A percentile compares a stretch with the other conserved stretches of the same genome.
Conservation (phyloP, 2,888 invertebrate species). For the Andrena chrysosceles region DNA sequence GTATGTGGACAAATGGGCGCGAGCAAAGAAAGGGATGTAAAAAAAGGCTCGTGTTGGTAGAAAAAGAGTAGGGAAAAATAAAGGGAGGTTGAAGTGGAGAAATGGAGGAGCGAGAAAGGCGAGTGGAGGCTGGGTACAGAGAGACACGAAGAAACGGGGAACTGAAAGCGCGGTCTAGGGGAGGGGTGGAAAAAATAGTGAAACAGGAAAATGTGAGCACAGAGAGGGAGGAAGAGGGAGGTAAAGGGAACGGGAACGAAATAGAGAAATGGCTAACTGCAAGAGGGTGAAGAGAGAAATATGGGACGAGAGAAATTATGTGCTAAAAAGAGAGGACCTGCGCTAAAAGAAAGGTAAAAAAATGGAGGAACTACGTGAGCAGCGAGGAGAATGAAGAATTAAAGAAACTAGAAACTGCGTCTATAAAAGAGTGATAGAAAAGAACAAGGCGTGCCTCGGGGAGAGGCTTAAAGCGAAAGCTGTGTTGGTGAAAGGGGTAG, state of each 20-base stretch:
- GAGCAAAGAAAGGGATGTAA: slow-evolving; percentile 34
- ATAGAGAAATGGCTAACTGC: slow-evolving; percentile 18
- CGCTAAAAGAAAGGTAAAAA: slow-evolving; percentile 15
- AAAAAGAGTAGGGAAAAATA: slow-evolving; percentile 29
- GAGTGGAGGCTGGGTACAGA: background rate
- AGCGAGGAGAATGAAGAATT: slow-evolving; percentile 51
- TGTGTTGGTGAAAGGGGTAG: background rate
- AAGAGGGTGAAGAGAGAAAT: slow-evolving; percentile 48
- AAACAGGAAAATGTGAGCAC: slow-evolving; percentile 14
- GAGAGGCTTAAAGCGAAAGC: background rate
- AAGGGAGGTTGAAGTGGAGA: slow-evolving; percentile 46
- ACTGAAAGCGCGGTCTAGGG: background rate
- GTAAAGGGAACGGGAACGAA: slow-evolving; percentile 21
- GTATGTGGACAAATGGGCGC: slow-evolving; percentile 46
- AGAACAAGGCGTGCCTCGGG: background rate
- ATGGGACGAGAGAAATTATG: slow-evolving; percentile 52
- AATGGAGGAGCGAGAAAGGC: slow-evolving; percentile 23
- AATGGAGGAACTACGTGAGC: slow-evolving; percentile 44
- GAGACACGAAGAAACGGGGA: background rate
- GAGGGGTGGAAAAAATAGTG: background rate
- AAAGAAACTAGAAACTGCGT: slow-evolving; percentile 49
- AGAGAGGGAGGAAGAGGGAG: background rate
- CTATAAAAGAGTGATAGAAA: slow-evolving; percentile 32
- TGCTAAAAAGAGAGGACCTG: slow-evolving; percentile 27
- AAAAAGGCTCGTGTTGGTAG: slow-evolving; percentile 34